phyloP scores from a whole-genome alignment of 2,113 vertebrate species.

The Caracal caracal region DNA sequence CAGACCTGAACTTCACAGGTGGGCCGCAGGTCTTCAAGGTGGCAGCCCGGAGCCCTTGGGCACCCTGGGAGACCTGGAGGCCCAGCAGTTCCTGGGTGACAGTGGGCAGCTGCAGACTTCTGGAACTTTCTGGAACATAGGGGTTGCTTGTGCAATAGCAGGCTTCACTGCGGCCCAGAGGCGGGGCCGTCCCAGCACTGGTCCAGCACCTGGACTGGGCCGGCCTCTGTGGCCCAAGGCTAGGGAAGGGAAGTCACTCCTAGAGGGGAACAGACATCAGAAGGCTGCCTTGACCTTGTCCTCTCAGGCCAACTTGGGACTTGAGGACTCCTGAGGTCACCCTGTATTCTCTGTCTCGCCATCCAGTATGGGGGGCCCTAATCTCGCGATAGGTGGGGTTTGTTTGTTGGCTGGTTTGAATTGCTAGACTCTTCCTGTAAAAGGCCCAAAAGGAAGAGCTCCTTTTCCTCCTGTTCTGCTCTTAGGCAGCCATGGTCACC shows the following conservation, averaged over 20 bases:
- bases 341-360: background rate
- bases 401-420: background rate
- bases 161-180: background rate
- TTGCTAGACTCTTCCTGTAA: background rate
- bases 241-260: background rate
- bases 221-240: background rate
- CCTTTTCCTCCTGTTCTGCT: fast-evolving
- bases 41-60: background rate
- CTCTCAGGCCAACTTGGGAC: background rate
- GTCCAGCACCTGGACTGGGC: background rate
- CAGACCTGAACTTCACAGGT: background rate
- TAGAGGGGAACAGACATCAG: background rate
- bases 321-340: background rate
- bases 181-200: background rate
- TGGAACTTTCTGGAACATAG: background rate
- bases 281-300: background rate
- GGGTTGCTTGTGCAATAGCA: background rate
- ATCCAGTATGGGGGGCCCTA: background rate
- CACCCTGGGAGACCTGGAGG: background rate
- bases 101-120: background rate
- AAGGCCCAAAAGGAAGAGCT: background rate
- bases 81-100: background rate
- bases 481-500: fast-evolving
- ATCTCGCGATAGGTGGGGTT: background rate
- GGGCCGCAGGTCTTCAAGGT: background rate